These are phyloP conservation scores for Nebria salina DNA, from an alignment of 2,888 invertebrate species.

Conservation along the genomic window DNA sequence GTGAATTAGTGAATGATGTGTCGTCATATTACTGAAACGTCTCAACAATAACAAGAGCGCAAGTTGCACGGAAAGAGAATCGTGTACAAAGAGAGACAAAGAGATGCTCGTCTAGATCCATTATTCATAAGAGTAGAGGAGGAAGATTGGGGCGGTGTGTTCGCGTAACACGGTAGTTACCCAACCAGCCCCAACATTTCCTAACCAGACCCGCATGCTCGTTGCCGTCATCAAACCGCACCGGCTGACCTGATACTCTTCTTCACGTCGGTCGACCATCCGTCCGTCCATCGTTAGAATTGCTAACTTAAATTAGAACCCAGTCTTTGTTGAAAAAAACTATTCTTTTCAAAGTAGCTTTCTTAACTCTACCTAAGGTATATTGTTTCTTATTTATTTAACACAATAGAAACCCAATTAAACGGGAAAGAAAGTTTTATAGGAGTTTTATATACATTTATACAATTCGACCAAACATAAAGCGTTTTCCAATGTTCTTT, in stretches of 20 bases:
- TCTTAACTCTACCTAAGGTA: neutral
- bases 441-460: too few relatives aligned
- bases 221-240: neutral
- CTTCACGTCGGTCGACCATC: neutral
- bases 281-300: neutral
- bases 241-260: neutral
- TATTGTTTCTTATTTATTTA: neutral
- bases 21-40: neutral
- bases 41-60: neutral
- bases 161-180: neutral
- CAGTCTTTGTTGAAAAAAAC: neutral
- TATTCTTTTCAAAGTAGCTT: neutral
- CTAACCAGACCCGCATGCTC: neutral
- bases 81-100: constrained; percentile 1
- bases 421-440: neutral
- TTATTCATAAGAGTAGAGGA: neutral
- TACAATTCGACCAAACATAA: too few relatives aligned
- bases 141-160: neutral
- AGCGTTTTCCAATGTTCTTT: too few relatives aligned
- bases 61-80: neutral
- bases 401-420: neutral
- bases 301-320: neutral
- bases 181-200: constrained; percentile 1
- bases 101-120: neutral
- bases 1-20: neutral